Evolutionary conservation across 1,140 invertebrate species (phyloP).

Genomic region (Gryllus bimaculatus): DNA sequence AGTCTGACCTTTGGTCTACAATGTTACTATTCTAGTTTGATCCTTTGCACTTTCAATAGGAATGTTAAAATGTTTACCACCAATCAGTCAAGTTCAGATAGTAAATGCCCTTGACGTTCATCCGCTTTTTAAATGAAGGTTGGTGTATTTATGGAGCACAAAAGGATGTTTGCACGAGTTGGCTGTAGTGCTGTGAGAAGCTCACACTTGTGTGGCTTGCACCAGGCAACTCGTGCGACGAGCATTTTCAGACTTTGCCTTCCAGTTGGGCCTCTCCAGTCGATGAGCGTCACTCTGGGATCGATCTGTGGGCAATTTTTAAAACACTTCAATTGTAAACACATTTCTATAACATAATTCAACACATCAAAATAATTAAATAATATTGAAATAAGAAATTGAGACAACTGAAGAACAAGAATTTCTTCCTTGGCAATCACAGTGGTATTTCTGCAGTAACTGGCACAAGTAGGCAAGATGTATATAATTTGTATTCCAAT

Average conservation of each 20-base stretch:
- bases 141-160: too few species aligned
- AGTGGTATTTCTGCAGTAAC: too few species aligned
- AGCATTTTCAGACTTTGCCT: constrained; percentile 21
- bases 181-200: background rate
- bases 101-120: too few species aligned
- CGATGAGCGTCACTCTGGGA: constrained; percentile 24
- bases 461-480: too few species aligned
- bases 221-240: constrained; percentile 22
- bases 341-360: background rate
- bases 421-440: too few species aligned
- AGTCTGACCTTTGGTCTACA: background rate
- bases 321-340: background rate
- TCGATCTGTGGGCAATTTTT: constrained; percentile 20
- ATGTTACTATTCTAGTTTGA: background rate
- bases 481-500: too few species aligned
- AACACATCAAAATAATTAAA: background rate
- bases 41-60: background rate
- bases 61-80: background rate
- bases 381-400: background rate
- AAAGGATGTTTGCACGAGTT: background rate
- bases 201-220: constrained; percentile 22
- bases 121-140: too few species aligned
- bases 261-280: constrained; percentile 20
- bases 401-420: background rate
- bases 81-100: background rate